Evolutionary conservation across 1,140 invertebrate genomes (phyloP).

Genomic region (Hycleus phaleratus): DNA sequence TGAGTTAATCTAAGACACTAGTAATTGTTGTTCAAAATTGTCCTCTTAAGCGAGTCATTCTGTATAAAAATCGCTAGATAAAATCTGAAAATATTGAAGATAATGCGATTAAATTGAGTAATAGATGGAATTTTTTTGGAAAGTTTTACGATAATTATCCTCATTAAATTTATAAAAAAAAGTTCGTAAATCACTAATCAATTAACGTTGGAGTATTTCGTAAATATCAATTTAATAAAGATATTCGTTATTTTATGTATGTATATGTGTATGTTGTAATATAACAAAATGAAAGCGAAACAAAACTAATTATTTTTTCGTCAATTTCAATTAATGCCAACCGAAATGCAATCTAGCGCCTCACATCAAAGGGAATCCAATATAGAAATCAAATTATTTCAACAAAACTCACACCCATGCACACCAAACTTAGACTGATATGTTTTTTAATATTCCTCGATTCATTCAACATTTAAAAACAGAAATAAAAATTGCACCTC

Average conservation of each 20-base stretch:
- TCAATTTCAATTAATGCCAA: constrained; percentile 39
- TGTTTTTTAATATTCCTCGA: constrained; percentile 20
- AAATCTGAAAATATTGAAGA: too few species aligned
- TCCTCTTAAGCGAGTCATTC: too few species aligned
- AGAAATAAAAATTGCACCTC: too few species aligned
- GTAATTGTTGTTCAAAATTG: too few species aligned
- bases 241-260: background rate
- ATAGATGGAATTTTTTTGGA: too few species aligned
- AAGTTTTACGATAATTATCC: too few species aligned
- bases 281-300: constrained; percentile 9
- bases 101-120: too few species aligned
- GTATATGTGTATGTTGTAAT: background rate
- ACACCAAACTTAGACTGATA: constrained; percentile 22
- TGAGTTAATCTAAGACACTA: too few species aligned
- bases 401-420: background rate
- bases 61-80: too few species aligned
- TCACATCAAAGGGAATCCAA: constrained; percentile 36
- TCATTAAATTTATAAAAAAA: too few species aligned
- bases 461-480: constrained; percentile 28
- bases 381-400: constrained; percentile 38
- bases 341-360: constrained; percentile 29
- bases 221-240: too few species aligned
- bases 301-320: constrained; percentile 40
- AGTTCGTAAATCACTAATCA: background rate
- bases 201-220: too few species aligned